Evolutionary conservation across 2,797 vertebrate species (phyloP).

Genomic region (Moxostoma hubbsi): DNA sequence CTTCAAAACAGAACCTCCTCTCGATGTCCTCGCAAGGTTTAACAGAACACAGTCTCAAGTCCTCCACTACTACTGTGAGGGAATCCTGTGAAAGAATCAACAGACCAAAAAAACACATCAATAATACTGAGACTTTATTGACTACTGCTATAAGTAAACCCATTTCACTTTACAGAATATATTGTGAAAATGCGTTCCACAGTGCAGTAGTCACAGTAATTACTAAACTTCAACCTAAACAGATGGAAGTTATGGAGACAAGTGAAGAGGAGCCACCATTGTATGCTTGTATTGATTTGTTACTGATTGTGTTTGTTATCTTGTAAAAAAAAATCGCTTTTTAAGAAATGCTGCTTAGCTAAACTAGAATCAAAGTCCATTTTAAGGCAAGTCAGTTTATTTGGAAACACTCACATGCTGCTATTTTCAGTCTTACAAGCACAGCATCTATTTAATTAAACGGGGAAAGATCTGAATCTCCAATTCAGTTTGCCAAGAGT

Average conservation of each 20-base stretch:
- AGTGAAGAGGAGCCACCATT: neutral
- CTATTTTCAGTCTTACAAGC: no score
- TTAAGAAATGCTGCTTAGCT: neutral
- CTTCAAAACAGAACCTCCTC: constrained; percentile 98
- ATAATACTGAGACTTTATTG: neutral
- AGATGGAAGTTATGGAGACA: neutral
- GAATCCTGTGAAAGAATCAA: constrained; percentile 80
- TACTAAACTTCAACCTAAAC: neutral
- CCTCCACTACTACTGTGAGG: constrained; percentile 95
- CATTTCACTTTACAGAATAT: neutral
- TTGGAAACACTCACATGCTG: no score
- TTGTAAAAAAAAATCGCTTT: neutral
- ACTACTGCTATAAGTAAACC: neutral
- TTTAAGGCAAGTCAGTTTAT: no score
- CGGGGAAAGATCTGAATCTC: no score
- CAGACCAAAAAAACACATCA: constrained; percentile 17
- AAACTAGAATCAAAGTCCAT: neutral
- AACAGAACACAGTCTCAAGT: constrained; percentile 92
- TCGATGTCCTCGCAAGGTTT: constrained; percentile 97
- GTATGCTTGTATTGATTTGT: constrained; percentile 12
- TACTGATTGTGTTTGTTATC: neutral
- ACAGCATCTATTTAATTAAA: no score
- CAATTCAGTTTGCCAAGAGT: no score
- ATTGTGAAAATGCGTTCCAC: neutral
- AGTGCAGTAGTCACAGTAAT: neutral